Conservation (phyloP, 2,113 vertebrate genomes). For the Phycodurus eques region DNA sequence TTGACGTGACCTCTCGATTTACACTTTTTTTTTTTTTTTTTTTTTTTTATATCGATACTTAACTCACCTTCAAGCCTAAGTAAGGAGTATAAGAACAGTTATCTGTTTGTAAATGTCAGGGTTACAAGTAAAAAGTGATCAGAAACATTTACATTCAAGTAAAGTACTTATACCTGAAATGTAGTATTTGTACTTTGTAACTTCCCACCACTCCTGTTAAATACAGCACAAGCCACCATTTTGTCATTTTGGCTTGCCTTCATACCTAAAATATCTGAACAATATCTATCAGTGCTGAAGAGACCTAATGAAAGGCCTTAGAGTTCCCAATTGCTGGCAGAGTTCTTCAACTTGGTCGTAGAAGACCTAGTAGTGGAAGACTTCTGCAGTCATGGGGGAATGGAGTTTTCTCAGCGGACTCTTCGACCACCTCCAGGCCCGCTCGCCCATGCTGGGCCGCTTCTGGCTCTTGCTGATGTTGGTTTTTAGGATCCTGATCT, state of each 20-base stretch:
- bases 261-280: neutral
- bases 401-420: conserved; percentile 83
- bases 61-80: too few species aligned
- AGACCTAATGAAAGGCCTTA: neutral
- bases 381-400: conserved; percentile 77
- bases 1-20: neutral
- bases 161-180: too few species aligned
- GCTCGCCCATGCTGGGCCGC: conserved; percentile 87
- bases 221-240: neutral
- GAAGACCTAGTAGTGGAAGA: neutral
- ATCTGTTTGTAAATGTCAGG: neutral
- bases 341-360: neutral
- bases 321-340: conserved; percentile 8
- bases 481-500: conserved; percentile 86
- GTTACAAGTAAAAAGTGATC: neutral
- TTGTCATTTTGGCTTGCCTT: too few species aligned
- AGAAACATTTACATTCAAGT: too few species aligned
- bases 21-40: neutral
- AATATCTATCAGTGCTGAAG: neutral
- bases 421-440: conserved; percentile 81
- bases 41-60: neutral
- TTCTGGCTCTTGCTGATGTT: conserved; percentile 92
- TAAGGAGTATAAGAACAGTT: too few species aligned
- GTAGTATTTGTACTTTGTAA: too few species aligned
- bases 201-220: neutral